phyloP scores from a whole-genome alignment of 92 coral and sea anemone genomes.

The Umimayanthus chanpuru region DNA sequence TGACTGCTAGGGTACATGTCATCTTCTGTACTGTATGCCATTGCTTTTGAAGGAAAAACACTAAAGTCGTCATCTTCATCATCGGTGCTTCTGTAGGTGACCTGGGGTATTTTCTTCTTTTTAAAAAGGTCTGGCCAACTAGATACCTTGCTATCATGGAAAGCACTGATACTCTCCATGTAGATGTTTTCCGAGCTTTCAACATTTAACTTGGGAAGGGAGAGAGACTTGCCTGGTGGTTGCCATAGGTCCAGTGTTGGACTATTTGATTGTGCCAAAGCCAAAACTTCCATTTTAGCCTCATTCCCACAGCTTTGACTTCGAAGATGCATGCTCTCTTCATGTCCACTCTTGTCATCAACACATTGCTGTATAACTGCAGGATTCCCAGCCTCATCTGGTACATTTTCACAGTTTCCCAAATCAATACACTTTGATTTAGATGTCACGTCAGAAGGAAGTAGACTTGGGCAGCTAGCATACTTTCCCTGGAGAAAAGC shows the following conservation, averaged over 20 bases:
- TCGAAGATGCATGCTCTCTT: background rate
- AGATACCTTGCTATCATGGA: slow-evolving; percentile 37
- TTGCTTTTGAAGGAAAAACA: slow-evolving; percentile 27
- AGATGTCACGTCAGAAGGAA: slow-evolving; percentile 53
- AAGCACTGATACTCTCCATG: slow-evolving; percentile 12
- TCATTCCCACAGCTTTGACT: background rate
- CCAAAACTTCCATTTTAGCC: background rate
- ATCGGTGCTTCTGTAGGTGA: slow-evolving; percentile 35
- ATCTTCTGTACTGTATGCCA: slow-evolving; percentile 37
- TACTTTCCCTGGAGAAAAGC: slow-evolving; percentile 73
- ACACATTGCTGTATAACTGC: background rate
- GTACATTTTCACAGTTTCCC: slow-evolving; percentile 55
- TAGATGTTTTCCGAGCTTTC: slow-evolving; percentile 26
- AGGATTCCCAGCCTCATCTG: slow-evolving; percentile 5
- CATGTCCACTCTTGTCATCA: slow-evolving; percentile 2
- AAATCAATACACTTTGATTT: slow-evolving; percentile 68
- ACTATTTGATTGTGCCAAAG: background rate
- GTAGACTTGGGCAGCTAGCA: slow-evolving; percentile 78
- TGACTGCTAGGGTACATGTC: background rate
- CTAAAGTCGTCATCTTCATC: slow-evolving; percentile 39
- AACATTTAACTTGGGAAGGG: slow-evolving; percentile 31
- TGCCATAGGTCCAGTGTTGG: background rate
- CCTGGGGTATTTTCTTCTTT: slow-evolving; percentile 30
- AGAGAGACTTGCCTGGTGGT: slow-evolving; percentile 14
- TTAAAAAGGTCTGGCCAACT: slow-evolving; percentile 43